Evolutionary conservation across 2,797 vertebrate genomes (phyloP).

Genomic region (Cheirogaleus major): DNA sequence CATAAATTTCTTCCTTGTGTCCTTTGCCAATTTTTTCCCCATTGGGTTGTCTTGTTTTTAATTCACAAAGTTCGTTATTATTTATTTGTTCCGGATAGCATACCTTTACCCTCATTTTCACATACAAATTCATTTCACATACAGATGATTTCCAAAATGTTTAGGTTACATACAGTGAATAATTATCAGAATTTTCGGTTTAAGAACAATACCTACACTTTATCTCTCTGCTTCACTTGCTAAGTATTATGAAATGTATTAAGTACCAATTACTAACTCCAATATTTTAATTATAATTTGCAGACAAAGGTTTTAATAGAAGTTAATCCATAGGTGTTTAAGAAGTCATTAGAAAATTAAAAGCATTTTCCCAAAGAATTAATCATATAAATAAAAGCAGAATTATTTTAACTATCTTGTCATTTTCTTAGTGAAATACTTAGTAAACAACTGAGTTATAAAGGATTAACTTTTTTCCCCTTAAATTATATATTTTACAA

Average conservation of each 20-base stretch:
- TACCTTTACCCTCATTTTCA: not conserved
- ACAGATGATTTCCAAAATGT: conserved; percentile 2
- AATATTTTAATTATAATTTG: conserved; percentile 55
- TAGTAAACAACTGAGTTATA: conserved; percentile 37
- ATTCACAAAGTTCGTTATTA: not conserved
- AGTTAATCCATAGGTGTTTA: conserved; percentile 46
- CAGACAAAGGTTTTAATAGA: conserved; percentile 68
- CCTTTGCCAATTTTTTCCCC: not conserved
- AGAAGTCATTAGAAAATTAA: conserved; percentile 54
- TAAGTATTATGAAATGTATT: conserved; percentile 51
- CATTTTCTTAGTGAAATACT: conserved; percentile 42
- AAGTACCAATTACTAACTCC: conserved; percentile 67
- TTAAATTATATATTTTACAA: conserved; percentile 55
- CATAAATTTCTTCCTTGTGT: not conserved
- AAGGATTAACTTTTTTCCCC: not conserved
- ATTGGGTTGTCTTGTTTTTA: conserved; percentile 25
- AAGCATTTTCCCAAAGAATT: conserved; percentile 45
- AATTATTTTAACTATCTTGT: conserved; percentile 23
- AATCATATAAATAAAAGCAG: conserved; percentile 58
- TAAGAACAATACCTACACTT: not conserved
- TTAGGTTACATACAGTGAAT: not conserved
- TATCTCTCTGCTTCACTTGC: conserved; percentile 30
- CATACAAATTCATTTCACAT: not conserved
- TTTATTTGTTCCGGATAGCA: not conserved
- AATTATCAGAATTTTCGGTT: conserved; percentile 28